Conservation (phyloP, 1,140 invertebrate species). For the Alviniconcha marisindica region DNA sequence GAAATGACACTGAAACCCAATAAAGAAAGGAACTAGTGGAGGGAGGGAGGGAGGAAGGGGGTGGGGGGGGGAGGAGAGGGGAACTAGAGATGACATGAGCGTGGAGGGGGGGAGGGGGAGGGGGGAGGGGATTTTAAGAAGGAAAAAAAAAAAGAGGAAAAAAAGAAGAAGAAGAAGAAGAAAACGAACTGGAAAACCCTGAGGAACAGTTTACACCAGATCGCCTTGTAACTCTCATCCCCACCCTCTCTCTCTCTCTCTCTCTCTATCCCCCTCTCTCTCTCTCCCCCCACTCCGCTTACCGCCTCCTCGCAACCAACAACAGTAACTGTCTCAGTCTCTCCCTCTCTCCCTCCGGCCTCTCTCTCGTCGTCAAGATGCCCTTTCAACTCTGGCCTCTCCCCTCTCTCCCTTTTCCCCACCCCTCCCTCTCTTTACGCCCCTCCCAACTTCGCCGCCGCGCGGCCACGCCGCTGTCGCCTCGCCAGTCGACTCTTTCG, state of each 20-base stretch:
- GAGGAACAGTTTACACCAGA: neutral
- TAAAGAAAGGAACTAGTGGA: no score
- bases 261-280: constrained; percentile 1
- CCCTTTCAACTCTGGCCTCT: constrained; percentile 7
- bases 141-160: neutral
- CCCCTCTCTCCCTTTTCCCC: neutral
- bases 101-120: neutral
- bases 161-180: neutral
- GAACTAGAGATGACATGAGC: neutral
- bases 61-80: no score
- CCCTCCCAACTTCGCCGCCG: neutral
- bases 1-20: no score
- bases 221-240: neutral
- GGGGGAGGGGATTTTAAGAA: neutral
- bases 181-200: neutral
- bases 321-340: neutral
- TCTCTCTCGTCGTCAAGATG: neutral
- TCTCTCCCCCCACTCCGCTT: neutral
- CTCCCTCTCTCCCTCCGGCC: neutral
- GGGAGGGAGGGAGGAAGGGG: no score
- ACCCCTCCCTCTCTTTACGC: neutral
- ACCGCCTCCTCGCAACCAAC: neutral
- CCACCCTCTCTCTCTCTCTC: neutral
- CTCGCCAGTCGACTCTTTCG: constrained; percentile 52
- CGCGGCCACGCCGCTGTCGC: constrained; percentile 19